Evolutionary conservation across 2,888 invertebrate genomes (phyloP).

Genomic region (Ophraella communa): DNA sequence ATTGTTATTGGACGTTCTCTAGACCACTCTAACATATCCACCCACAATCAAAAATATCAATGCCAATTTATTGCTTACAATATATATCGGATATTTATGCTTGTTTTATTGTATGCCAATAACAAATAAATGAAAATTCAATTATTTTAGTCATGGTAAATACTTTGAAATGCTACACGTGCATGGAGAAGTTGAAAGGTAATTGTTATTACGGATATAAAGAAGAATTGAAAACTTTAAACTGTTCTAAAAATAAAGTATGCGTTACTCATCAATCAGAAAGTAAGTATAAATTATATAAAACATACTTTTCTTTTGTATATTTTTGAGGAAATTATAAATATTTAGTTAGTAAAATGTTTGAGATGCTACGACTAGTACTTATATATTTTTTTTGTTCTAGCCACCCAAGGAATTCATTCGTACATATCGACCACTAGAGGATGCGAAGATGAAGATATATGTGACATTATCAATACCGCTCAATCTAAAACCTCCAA

Average conservation of each 20-base stretch:
- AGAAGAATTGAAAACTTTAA: conserved; percentile 10
- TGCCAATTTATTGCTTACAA: too few species aligned
- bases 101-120: too few species aligned
- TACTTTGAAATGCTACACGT: conserved; percentile 27
- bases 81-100: too few species aligned
- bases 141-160: neutral
- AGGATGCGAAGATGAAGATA: conserved; percentile 22
- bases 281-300: conserved; percentile 17
- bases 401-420: conserved; percentile 13
- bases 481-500: conserved; percentile 12
- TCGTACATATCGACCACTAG: conserved; percentile 22
- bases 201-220: conserved; percentile 21
- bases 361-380: neutral
- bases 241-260: conserved; percentile 21
- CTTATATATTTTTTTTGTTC: neutral
- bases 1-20: too few species aligned
- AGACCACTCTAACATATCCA: too few species aligned
- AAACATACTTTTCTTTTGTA: neutral
- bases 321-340: neutral
- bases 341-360: neutral
- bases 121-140: neutral
- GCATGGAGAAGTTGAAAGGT: conserved; percentile 12
- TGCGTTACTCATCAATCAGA: conserved; percentile 26
- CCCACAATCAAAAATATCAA: too few species aligned
- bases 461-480: conserved; percentile 19